Base-by-base conservation (phyloP, 2,888 invertebrate genomes). In the Colostygia pectinataria region DNA sequence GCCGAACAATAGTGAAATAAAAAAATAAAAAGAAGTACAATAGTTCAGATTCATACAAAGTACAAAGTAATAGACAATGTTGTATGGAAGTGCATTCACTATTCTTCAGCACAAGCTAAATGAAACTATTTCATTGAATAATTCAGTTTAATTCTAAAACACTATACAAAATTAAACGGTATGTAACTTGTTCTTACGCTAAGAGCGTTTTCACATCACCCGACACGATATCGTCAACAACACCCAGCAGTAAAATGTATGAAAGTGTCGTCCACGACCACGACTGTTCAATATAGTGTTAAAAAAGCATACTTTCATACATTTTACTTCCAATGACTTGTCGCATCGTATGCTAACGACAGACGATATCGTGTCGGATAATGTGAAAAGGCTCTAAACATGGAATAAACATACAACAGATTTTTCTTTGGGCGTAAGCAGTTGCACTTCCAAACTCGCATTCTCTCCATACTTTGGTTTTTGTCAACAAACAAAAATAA, bases 1-100 rank as follows among this genome's bases (percentile, higher is more conserved):
- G 94, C 94, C 94, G 94, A 94, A 94, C 94, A 94, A 94, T 94
- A 94, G 94, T 94, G 94, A 94, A 94, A 93, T 93, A 91, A 71
- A 71, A 77, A 65, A 65, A 68, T 61, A 72, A 71, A 74, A 72
- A 63, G 68, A 71, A 70, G 64, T 53, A 66, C 53, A 68, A 64
- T 59, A 69, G 65, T 61, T 56, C 65, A 58, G 61, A 59, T 59
- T 57, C 61, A 68, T 58, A 66, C 58, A 61, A 65, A 48, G 57
- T 48, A 53, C 61, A 61, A 57, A 52, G 56, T 52, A 61, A 52
- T 50, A 59, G 55, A 59, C 53, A 77, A 72, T 77, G 77, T 68
- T 65, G 82, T 76, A 80, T 74, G 90, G 90, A 91, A 90, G 90
- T 91, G 90, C 91, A 63, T 86, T 90, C 90, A 91, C 90, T 91